A percentile compares a stretch with the other conserved stretches of the same genome.
Conservation (phyloP, 1,140 invertebrate genomes). For the Thaumetopoea pityocampa region DNA sequence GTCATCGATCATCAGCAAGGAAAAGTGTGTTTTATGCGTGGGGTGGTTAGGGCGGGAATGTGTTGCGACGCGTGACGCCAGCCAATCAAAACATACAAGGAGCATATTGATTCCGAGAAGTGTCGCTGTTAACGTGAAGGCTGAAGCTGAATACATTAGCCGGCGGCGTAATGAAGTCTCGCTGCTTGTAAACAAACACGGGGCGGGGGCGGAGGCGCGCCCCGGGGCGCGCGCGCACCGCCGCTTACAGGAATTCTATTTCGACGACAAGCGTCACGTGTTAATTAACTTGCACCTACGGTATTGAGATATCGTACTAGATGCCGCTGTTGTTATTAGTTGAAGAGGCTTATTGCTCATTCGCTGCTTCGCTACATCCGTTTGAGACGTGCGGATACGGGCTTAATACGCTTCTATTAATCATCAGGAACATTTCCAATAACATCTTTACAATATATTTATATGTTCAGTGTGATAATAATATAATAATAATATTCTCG, state of each 20-base stretch:
- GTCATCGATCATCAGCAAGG: conserved; percentile 23
- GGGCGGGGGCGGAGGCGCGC: conserved; percentile 28
- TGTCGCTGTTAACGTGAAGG: conserved; percentile 74
- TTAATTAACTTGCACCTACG: conserved; percentile 75
- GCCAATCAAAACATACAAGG: conserved; percentile 75
- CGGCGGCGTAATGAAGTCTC: conserved; percentile 74
- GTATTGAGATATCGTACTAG: conserved; percentile 71
- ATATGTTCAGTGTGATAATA: too few relatives aligned
- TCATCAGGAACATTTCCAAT: neutral
- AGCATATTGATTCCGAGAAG: conserved; percentile 76
- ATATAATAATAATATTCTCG: too few relatives aligned
- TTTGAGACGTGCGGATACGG: conserved; percentile 26
- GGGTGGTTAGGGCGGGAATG: conserved; percentile 38
- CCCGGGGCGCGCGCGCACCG: conserved; percentile 58
- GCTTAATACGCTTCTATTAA: conserved; percentile 14
- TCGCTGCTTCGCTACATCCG: conserved; percentile 27
- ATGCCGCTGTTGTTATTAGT: conserved; percentile 72
- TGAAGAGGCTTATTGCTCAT: conserved; percentile 65
- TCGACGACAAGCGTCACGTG: conserved; percentile 71
- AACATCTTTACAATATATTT: too few relatives aligned
- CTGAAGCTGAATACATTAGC: conserved; percentile 76
- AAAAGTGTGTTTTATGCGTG: conserved; percentile 50
- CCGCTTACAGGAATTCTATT: conserved; percentile 73
- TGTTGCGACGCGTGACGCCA: conserved; percentile 31
- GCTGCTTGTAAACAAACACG: conserved; percentile 72